A percentile compares a stretch with the other conserved stretches of the same genome.
These are phyloP conservation scores for Porphyrio hochstetteri DNA, from an alignment of 2,113 vertebrate species.

Conservation along the genomic window DNA sequence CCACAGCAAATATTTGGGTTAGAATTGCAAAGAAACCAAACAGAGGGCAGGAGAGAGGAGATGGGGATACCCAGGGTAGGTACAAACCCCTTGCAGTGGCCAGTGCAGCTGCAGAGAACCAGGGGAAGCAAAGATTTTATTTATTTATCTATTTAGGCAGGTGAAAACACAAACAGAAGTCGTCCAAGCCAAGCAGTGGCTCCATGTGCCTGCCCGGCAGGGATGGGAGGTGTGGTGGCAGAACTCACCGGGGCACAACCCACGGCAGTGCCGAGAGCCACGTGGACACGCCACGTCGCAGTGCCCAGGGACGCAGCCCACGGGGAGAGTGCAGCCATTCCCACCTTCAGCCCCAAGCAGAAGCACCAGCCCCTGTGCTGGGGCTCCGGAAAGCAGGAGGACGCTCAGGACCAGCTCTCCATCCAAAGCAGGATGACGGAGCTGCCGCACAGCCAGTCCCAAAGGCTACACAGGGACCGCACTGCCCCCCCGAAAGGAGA, in stretches of 20 bases:
- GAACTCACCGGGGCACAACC: neutral
- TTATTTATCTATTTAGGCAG: neutral
- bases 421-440: neutral
- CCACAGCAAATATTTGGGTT: neutral
- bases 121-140: neutral
- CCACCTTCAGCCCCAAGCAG: neutral
- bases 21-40: neutral
- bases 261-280: neutral
- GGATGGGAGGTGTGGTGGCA: rapidly evolving
- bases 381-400: neutral
- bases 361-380: rapidly evolving
- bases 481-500: neutral
- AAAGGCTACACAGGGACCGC: neutral
- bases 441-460: neutral
- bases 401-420: neutral
- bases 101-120: neutral
- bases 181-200: neutral
- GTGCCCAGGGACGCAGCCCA: neutral
- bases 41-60: neutral
- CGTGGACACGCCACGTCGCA: neutral
- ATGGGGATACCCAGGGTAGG: neutral
- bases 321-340: neutral
- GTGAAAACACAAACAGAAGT: neutral
- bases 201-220: neutral
- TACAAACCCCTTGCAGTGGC: rapidly evolving